Base-by-base conservation (phyloP, 2,888 invertebrate genomes). In the Smittia sp. region DNA sequence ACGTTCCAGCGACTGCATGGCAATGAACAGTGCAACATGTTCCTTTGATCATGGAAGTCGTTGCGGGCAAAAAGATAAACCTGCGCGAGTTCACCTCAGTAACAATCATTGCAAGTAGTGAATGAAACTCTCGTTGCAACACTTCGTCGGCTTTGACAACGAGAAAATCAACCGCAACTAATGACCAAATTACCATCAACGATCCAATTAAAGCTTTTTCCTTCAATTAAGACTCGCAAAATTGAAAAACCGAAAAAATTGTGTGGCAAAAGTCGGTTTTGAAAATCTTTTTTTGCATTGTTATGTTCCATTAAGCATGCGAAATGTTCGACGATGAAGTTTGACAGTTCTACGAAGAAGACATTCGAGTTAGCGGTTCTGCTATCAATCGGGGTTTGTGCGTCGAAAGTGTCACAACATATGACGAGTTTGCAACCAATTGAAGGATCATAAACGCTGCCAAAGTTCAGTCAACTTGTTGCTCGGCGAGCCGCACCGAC, bases 121-220 rank as follows among this genome's bases (percentile, higher is more conserved):
- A 32, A 32, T 32, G 32, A 32, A 32, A 32, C 32, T 32, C 3
- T 32, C 32, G 32, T 32, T 46, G 11, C 46, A 46, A 46, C 11
- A 46, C 15, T 11, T 46, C 15, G n/a, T n/a, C 46, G 15, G 15
- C 46, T 46, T 46, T 46, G 11, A 15, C 46, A n/a, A 46, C 46
- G 46, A 46, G n/a, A 46, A 46, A 46, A 46, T 46, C 46, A 46
- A 11, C 46, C 46, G 15, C 11, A 46, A 46, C 46, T 46, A 46
- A 46, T 46, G 11, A n/a, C 4, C 46, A 46, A 46, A 46, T 46
- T 46, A 15, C 46, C 46, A 46, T 46, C 46, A 11, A 3, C 11
- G 15, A 46, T 46, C 46, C 46, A 46, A 46, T 46, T 46, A 46
- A 46, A 46, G 46, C 11, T 46, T 46, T 46, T 32, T 46, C 46